These are phyloP conservation scores for Galeruca laticollis DNA, from an alignment of 2,888 invertebrate genomes.

Conservation along the genomic window DNA sequence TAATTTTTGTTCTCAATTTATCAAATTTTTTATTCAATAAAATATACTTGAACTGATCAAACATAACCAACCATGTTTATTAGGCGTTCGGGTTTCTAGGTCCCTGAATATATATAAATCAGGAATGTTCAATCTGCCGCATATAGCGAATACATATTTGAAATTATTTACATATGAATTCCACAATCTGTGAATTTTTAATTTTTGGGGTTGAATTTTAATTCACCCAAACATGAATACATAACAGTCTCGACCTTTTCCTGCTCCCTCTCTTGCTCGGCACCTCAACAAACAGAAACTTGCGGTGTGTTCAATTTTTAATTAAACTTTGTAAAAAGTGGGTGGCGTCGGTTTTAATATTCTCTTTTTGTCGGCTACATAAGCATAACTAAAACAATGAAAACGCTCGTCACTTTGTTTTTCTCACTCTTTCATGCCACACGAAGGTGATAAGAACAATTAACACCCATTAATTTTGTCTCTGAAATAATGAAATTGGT, in stretches of 20 bases:
- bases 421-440: neutral
- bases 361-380: neutral
- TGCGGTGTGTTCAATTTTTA: constrained; percentile 2
- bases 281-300: neutral
- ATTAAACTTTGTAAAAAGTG: constrained; percentile 8
- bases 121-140: too few species aligned
- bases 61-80: too few species aligned
- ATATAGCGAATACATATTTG: too few species aligned
- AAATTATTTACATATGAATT: too few species aligned
- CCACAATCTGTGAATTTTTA: too few species aligned
- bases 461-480: neutral
- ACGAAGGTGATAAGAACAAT: constrained; percentile 5
- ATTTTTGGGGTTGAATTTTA: neutral
- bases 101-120: too few species aligned
- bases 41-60: too few species aligned
- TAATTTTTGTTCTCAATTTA: too few species aligned
- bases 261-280: neutral
- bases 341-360: neutral
- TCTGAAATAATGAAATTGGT: too few species aligned
- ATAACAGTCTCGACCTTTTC: neutral
- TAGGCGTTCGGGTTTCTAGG: too few species aligned
- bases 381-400: neutral
- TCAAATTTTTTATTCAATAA: too few species aligned
- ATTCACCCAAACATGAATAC: neutral
- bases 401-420: constrained; percentile 4